These are phyloP conservation scores for Sinhomidia bicolor DNA, from an alignment of 2,888 invertebrate species.

Conservation along the genomic window DNA sequence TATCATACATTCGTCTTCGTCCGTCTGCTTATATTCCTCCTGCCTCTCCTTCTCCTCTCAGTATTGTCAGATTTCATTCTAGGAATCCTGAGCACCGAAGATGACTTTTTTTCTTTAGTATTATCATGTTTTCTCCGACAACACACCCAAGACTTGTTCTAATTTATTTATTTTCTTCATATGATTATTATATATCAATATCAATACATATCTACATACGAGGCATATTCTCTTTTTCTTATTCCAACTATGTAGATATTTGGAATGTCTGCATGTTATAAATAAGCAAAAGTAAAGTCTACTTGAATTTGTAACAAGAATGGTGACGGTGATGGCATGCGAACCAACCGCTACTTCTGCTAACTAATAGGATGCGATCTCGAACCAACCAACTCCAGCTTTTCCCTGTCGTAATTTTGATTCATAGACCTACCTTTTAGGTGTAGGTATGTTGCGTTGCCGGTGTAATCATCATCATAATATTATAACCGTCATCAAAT, in stretches of 20 bases:
- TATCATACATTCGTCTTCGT: neutral
- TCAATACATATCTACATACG: neutral
- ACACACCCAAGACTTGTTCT: neutral
- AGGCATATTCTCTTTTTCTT: neutral
- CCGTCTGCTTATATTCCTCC: no score
- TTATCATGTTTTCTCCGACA: neutral
- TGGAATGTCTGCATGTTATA: neutral
- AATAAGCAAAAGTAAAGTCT: neutral
- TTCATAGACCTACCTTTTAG: neutral
- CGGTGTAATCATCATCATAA: constrained; percentile 16
- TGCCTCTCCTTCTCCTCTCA: neutral
- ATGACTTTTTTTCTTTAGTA: neutral
- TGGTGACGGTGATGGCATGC: constrained; percentile 7
- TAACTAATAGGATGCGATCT: neutral
- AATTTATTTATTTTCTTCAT: no score
- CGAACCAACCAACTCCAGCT: constrained; percentile 16
- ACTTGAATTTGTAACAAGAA: constrained; percentile 4
- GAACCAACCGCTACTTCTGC: neutral
- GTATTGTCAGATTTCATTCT: constrained; percentile 34
- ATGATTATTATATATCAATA: no score
- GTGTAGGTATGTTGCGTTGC: constrained; percentile 1
- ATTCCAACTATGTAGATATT: neutral
- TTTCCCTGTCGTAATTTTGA: constrained; percentile 1
- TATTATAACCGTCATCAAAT: neutral
- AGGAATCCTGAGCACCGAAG: neutral